Percentiles rank a stretch among this genome's conserved stretches.
These are phyloP conservation scores for Ariopsis seemanni DNA, from an alignment of 2,113 vertebrate species.

Conservation along the genomic window DNA sequence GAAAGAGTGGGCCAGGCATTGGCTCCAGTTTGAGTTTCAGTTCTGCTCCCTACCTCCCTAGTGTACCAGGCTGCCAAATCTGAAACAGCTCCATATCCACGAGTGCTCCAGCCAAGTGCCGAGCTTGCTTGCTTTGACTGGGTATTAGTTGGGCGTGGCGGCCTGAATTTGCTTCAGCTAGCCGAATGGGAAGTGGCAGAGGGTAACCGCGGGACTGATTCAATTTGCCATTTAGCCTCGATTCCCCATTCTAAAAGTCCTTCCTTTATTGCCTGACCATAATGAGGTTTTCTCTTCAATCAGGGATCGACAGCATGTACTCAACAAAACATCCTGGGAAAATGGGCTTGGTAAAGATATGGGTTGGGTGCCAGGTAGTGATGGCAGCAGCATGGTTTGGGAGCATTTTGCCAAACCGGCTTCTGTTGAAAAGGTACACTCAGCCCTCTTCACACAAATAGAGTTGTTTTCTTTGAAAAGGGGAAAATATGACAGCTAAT, in stretches of 20 bases:
- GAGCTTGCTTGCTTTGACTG: slow-evolving; percentile 64
- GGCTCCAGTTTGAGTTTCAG: slow-evolving; percentile 52
- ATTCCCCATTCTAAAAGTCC: slow-evolving; percentile 35
- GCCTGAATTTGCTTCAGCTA: slow-evolving; percentile 50
- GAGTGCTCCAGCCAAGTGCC: slow-evolving; percentile 52
- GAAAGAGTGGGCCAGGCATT: slow-evolving; percentile 57
- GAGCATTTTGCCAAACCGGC: slow-evolving; percentile 35
- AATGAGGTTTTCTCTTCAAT: slow-evolving; percentile 45
- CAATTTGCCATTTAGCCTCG: slow-evolving; percentile 59
- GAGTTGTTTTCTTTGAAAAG: slow-evolving; percentile 67
- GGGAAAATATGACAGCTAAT: slow-evolving; percentile 65
- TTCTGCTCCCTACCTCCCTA: slow-evolving; percentile 60
- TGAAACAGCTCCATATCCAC: slow-evolving; percentile 32
- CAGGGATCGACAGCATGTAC: slow-evolving; percentile 27
- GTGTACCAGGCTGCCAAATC: slow-evolving; percentile 50
- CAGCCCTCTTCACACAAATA: slow-evolving; percentile 63
- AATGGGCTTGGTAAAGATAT: slow-evolving; percentile 52
- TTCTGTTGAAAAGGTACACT: slow-evolving; percentile 65
- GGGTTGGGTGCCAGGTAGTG: slow-evolving; percentile 53
- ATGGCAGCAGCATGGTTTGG: slow-evolving; percentile 52
- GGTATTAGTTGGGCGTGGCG: slow-evolving; percentile 43
- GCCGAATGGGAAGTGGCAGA: slow-evolving; percentile 58
- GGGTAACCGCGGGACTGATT: slow-evolving; percentile 60
- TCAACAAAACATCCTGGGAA: slow-evolving; percentile 44
- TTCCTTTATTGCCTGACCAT: slow-evolving; percentile 30